Base-by-base conservation (phyloP, 1,140 invertebrate genomes). In the Atta texana region DNA sequence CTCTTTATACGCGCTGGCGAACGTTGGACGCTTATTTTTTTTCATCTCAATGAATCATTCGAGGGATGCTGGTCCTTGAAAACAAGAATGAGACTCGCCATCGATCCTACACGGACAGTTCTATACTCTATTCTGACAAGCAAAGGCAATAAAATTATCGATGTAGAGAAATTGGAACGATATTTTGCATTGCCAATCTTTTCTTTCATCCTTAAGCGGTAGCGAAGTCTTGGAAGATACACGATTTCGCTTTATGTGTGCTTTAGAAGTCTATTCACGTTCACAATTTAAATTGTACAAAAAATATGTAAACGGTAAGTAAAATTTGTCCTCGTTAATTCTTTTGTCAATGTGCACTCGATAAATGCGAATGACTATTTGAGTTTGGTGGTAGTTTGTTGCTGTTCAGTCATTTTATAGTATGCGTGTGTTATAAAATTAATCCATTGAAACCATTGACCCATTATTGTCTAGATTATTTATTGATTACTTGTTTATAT, bases 91-190 rank as follows among this genome's bases (percentile, higher is more conserved):
- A 74, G 55, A 82, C 53, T 18, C 34, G 78, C 24, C 57, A 72
- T 82, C 24, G 24, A 24, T 24, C 24, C 55, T 24, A 34, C 16
- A 44, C 34, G 39, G 7, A 81, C 31, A 16, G 51, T 21, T 34
- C 5, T 34, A 34, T 34, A 34, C 53, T 72, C 53, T 34, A 57
- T 81, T 34, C 78, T 81, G 66, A 57, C 31, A 34, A 34, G 34
- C 34, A 6, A 34, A 34, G 34, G 6, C 34, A 6, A 34, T 34
- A 69, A 49, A 16, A 74, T 64, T 82, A 55, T 74, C 80, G 80
- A 82, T 74, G 55, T 68, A 49, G 80, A 74, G 55, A 82, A 82
- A 82, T 82, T 74, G 53, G 18, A 44, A 18, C 34, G 39, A 82
- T 74, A 61, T 51, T 82, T 82, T 82, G 80, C 31, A 24, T 24